These are phyloP conservation scores for Lithophane semibrunnea DNA, from an alignment of 2,888 invertebrate species.

Conservation along the genomic window DNA sequence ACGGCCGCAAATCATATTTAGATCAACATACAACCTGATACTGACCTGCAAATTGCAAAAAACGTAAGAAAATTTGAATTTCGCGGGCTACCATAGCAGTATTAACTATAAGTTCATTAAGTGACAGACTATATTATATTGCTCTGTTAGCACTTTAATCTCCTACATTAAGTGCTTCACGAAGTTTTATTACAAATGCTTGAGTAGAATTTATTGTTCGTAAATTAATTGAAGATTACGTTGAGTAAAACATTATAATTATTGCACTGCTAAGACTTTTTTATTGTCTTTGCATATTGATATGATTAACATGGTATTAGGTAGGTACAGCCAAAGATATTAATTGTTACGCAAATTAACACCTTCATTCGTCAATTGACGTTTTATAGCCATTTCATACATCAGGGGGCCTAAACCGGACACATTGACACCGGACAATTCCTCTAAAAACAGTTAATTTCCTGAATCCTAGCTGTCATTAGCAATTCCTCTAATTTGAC, in stretches of 20 bases:
- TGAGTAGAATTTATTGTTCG: conserved; percentile 27
- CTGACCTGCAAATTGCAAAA: too few species aligned
- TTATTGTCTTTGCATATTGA: not conserved
- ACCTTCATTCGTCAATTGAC: not conserved
- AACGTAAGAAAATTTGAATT: too few species aligned
- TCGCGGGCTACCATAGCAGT: not conserved
- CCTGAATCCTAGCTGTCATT: too few species aligned
- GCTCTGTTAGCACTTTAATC: conserved; percentile 27
- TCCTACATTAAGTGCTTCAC: conserved; percentile 23
- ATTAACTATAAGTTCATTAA: conserved; percentile 24
- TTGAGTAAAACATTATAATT: not conserved
- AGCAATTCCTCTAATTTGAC: too few species aligned
- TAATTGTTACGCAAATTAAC: not conserved
- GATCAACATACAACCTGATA: too few species aligned
- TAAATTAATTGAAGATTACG: conserved; percentile 1
- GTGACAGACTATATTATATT: not conserved
- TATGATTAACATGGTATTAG: not conserved
- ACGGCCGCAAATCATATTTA: too few species aligned
- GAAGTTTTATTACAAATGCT: conserved; percentile 41
- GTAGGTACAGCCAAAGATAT: not conserved
- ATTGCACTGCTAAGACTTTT: not conserved
- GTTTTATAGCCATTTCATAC: not conserved
- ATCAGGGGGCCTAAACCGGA: too few species aligned
- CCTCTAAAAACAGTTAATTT: too few species aligned
- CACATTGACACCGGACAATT: too few species aligned